Base-by-base conservation (phyloP, 2,888 invertebrate genomes). In the Chrysolina oricalcia region DNA sequence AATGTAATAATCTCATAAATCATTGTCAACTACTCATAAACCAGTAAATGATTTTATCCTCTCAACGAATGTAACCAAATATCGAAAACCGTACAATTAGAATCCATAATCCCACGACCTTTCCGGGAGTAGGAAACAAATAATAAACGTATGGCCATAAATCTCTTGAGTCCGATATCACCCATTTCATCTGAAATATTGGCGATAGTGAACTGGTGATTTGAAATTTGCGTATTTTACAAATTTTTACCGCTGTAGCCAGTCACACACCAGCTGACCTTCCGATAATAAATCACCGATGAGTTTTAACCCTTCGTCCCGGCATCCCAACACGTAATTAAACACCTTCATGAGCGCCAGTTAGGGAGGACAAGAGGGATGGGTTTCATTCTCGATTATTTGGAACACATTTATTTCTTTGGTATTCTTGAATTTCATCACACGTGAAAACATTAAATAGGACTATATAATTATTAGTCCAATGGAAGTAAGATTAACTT, bases 281-380 rank as follows among this genome's bases (percentile, higher is more conserved):
- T 85, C 83, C 85, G 82, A 84, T 84, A 85, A 87, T 88, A 88
- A 88, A 88, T 88, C 88, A 88, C 83, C 84, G 86, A 86, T 82
- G 85, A 84, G 83, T 83, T 83, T 81, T 77, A 80, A 80, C 80
- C 80, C 81, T 81, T 72, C 76, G 41, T 69, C 65, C 70, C 67
- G 59, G 72, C 70, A 64, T 69, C 67, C 74, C 67, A 21, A 70
- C 86, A 86, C 85, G 87, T 86, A 87, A 87, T 87, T 87, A 86
- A 87, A 87, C 86, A 83, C 78, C 76, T 84, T 83, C 48, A 66
- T 35, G 59, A 35, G 35, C 59, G 59, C 27, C 21, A 23, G 15
- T n/a, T 4, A 9, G 19, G 19, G 5, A 15, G 11, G 19, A n/a
- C 0, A n/a, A 50, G n/a, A 50, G 8, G 50, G 1, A 5, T 19